Evolutionary conservation across 2,888 invertebrate genomes (phyloP).

Genomic region (Cylloceria caligata): DNA sequence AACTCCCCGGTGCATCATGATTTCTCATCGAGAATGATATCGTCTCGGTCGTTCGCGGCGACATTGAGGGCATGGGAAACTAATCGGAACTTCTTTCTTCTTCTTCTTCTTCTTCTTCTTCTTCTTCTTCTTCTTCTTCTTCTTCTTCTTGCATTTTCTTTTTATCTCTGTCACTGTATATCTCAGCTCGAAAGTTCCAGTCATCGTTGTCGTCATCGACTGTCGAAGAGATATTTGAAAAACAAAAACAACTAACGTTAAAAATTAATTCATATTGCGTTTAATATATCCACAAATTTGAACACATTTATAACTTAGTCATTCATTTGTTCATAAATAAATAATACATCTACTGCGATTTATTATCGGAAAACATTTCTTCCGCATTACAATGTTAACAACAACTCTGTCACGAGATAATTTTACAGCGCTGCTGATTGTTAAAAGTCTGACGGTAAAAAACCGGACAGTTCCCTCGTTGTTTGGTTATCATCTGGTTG

Average conservation of each 20-base stretch:
- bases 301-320: too few relatives aligned
- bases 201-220: slow-evolving; percentile 67
- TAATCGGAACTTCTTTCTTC: slow-evolving; percentile 51
- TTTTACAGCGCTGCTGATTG: too few relatives aligned
- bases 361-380: too few relatives aligned
- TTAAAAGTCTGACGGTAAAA: too few relatives aligned
- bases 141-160: background rate
- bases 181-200: slow-evolving; percentile 60
- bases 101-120: slow-evolving; percentile 32
- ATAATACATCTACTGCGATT: too few relatives aligned
- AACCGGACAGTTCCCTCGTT: too few relatives aligned
- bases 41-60: slow-evolving; percentile 41
- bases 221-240: background rate
- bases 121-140: too few relatives aligned
- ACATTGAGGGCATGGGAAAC: slow-evolving; percentile 23
- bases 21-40: slow-evolving; percentile 65
- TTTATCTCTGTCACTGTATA: slow-evolving; percentile 19
- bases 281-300: too few relatives aligned
- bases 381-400: too few relatives aligned
- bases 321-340: too few relatives aligned
- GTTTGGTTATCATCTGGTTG: too few relatives aligned
- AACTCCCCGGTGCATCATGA: slow-evolving; percentile 69
- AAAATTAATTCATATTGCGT: background rate
- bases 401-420: too few relatives aligned
- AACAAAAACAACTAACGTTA: background rate